Conservation (phyloP, 1,140 invertebrate species). For the Leptoteleia sp. region DNA sequence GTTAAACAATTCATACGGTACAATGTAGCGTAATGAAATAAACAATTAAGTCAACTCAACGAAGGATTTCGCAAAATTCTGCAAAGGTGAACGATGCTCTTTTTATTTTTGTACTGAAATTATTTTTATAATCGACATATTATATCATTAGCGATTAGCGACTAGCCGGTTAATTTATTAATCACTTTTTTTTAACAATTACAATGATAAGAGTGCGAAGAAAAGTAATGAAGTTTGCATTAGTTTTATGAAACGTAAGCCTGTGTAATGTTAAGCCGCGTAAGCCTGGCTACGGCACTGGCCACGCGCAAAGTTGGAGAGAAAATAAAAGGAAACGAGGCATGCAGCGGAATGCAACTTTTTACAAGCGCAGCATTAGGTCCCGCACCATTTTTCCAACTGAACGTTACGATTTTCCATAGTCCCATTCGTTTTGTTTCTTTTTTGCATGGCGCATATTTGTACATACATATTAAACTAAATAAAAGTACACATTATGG, state of each 20-base stretch:
- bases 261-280: slow-evolving; percentile 31
- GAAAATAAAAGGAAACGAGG: too few species aligned
- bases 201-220: background rate
- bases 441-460: too few species aligned
- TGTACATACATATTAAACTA: slow-evolving; percentile 49
- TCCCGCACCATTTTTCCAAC: too few species aligned
- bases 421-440: too few species aligned
- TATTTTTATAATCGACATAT: slow-evolving; percentile 8
- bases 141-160: too few species aligned
- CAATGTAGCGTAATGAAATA: background rate
- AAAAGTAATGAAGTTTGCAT: slow-evolving; percentile 4
- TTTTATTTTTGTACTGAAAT: slow-evolving; percentile 14
- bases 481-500: slow-evolving; percentile 50
- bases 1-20: slow-evolving; percentile 1
- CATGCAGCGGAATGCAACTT: too few species aligned
- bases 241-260: slow-evolving; percentile 29
- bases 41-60: slow-evolving; percentile 4
- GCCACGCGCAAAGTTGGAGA: too few species aligned
- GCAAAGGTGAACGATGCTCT: background rate
- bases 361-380: too few species aligned
- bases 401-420: too few species aligned
- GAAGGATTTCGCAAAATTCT: slow-evolving; percentile 9
- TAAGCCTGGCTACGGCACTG: slow-evolving; percentile 49
- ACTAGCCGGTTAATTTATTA: too few species aligned
- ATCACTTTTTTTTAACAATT: background rate